Evolutionary conservation across 2,797 vertebrate species (phyloP).

Genomic region (Gila robusta): DNA sequence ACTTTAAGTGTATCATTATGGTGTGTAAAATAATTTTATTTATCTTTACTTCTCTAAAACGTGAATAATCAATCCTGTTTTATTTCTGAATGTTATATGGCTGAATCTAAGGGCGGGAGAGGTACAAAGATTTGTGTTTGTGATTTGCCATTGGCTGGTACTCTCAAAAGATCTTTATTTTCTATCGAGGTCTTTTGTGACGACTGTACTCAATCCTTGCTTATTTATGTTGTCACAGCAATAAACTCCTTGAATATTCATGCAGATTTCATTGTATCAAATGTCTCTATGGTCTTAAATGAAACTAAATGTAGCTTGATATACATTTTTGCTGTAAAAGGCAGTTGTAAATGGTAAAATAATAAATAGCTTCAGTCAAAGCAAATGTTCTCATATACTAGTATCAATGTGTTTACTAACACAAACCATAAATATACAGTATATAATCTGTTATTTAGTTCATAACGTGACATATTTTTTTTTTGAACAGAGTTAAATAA

Average conservation of each 20-base stretch:
- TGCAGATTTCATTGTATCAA: background rate
- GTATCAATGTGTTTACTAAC: background rate
- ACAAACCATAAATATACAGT: background rate
- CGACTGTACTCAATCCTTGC: background rate
- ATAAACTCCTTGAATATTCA: slow-evolving; percentile 15
- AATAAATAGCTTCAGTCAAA: background rate
- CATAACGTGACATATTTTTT: background rate
- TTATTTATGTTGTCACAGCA: slow-evolving; percentile 2
- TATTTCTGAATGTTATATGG: slow-evolving; percentile 11
- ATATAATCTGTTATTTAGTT: background rate
- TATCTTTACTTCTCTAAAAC: slow-evolving; percentile 20
- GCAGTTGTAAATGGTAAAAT: background rate
- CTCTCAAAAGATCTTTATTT: slow-evolving; percentile 17
- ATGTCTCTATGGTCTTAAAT: background rate
- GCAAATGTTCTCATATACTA: background rate
- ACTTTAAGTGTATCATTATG: slow-evolving; percentile 23
- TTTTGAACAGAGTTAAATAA: background rate
- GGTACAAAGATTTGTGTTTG: background rate
- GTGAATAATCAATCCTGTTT: slow-evolving; percentile 13
- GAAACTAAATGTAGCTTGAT: background rate
- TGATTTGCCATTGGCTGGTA: background rate
- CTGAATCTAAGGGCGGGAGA: slow-evolving; percentile 24
- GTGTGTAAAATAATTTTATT: slow-evolving; percentile 25
- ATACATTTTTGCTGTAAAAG: background rate
- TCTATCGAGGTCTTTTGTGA: slow-evolving; percentile 12